A percentile compares a stretch with the other conserved stretches of the same genome.
These are phyloP conservation scores for Rhimphoctona megacephalus DNA, from an alignment of 2,888 invertebrate species.

Conservation along the genomic window DNA sequence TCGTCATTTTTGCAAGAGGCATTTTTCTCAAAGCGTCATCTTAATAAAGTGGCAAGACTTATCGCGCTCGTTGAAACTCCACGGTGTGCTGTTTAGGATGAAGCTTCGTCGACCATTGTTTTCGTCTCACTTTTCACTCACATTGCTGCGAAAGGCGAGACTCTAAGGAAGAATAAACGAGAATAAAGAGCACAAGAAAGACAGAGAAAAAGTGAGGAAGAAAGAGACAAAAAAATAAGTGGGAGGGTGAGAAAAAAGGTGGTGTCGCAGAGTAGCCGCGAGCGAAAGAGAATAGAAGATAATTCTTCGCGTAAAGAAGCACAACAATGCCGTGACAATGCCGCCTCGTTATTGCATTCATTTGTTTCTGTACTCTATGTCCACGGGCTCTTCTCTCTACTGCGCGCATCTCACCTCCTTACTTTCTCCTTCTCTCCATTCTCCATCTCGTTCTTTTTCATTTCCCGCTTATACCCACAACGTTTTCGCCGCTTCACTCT, in stretches of 20 bases:
- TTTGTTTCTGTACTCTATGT: slow-evolving; percentile 67
- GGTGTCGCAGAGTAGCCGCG: slow-evolving; percentile 56
- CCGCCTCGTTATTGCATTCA: slow-evolving; percentile 76
- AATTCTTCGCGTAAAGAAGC: slow-evolving; percentile 72
- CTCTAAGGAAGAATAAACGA: slow-evolving; percentile 63
- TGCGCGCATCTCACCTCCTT: slow-evolving; percentile 34
- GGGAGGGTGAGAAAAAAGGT: slow-evolving; percentile 38
- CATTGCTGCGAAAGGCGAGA: slow-evolving; percentile 31
- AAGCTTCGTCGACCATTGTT: slow-evolving; percentile 64
- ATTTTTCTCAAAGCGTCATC: slow-evolving; percentile 53
- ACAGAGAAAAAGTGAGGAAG: slow-evolving; percentile 2
- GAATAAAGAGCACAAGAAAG: slow-evolving; percentile 48
- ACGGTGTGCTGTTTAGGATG: slow-evolving; percentile 64
- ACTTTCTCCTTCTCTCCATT: slow-evolving; percentile 25
- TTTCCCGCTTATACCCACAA: slow-evolving; percentile 51
- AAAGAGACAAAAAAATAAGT: slow-evolving; percentile 50
- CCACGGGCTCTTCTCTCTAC: slow-evolving; percentile 22
- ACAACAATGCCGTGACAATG: slow-evolving; percentile 73
- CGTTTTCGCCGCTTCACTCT: slow-evolving; percentile 31
- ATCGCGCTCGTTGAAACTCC: slow-evolving; percentile 65
- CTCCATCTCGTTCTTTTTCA: slow-evolving; percentile 61
- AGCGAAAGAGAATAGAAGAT: slow-evolving; percentile 71
- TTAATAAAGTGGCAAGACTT: slow-evolving; percentile 67
- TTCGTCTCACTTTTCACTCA: slow-evolving; percentile 43
- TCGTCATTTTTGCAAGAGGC: slow-evolving; percentile 35